Base-by-base conservation (phyloP, 2,113 vertebrate species). In the Xiphophorus hellerii region DNA sequence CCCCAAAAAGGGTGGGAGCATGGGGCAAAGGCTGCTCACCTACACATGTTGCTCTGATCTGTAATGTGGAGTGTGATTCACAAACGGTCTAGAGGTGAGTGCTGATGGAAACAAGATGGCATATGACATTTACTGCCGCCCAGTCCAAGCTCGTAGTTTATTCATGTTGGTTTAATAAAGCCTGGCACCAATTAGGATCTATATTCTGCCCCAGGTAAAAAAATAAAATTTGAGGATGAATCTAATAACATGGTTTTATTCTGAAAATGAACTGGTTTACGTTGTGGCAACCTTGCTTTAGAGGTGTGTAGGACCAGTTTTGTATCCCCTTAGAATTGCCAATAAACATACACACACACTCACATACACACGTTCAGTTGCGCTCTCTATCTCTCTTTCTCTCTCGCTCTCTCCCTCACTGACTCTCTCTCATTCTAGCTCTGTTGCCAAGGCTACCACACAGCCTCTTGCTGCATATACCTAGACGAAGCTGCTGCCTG, bases 401-500 rank as follows among this genome's bases (percentile, higher is more conserved):
- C 72, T 42, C 74, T 64, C 62, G 51, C 78, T 66, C 74, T 65
- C 64, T 28, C 69, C 73, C 81, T 42, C 51, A 6, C 78, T 54
- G 51, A 8, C 67, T 20, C 87, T 42, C 77, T 74, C 88, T 91
- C 82, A 62, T 90, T 73, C 91, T 86, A 71, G 88, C 92, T 93
- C 93, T 92, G 93, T 93, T 93, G 93, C 93, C 93, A 92, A 92
- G 93, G 92, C 86, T 89, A 93, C 93, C 83, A 84, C 69, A 91
- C 90, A 93, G 92, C 93, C 93, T 93, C 93, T 93, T 89, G 90
- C 90, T 89, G 92, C 93, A 93, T 92, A 87, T 88, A 92, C 91
- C 89, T 91, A 88, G 87, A 91, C 76, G 86, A 91, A 83, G 89
- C 92, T 80, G 90, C 88, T 71, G 92, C 92, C 90, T 92, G 90